Conservation (phyloP, 2,113 vertebrate genomes). For the Mesembrinibis cayennensis region DNA sequence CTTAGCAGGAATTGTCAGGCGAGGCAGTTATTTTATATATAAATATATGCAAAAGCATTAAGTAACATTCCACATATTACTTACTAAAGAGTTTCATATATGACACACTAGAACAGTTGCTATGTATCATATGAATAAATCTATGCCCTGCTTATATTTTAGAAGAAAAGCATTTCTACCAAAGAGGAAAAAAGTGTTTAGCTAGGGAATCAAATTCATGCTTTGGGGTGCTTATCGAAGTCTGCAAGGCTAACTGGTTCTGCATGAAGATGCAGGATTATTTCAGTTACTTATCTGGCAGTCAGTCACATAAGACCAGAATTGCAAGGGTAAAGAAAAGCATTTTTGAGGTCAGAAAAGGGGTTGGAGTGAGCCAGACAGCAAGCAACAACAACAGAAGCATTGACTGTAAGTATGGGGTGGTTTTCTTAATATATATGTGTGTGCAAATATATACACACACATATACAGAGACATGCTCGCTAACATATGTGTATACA, state of each 20-base stretch:
- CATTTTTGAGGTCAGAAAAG: background rate
- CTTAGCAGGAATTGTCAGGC: background rate
- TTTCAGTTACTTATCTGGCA: background rate
- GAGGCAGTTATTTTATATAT: background rate
- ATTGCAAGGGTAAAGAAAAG: background rate
- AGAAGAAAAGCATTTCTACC: background rate
- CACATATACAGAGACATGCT: background rate
- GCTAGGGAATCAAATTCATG: background rate
- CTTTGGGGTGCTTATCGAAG: background rate
- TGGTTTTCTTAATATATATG: background rate
- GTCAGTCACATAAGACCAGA: background rate
- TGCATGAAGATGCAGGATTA: background rate
- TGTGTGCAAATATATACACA: too few relatives aligned
- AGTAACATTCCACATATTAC: background rate
- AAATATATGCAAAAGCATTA: background rate
- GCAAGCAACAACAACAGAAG: background rate
- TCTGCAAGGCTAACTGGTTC: background rate
- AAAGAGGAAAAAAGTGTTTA: background rate
- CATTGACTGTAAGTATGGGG: background rate
- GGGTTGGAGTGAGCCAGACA: background rate
- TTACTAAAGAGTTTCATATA: background rate
- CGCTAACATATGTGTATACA: background rate
- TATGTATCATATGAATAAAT: background rate
- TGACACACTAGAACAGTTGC: background rate
- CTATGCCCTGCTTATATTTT: background rate